Evolutionary conservation across 2,888 invertebrate species (phyloP).

Genomic region (Nesidiocoris tenuis): DNA sequence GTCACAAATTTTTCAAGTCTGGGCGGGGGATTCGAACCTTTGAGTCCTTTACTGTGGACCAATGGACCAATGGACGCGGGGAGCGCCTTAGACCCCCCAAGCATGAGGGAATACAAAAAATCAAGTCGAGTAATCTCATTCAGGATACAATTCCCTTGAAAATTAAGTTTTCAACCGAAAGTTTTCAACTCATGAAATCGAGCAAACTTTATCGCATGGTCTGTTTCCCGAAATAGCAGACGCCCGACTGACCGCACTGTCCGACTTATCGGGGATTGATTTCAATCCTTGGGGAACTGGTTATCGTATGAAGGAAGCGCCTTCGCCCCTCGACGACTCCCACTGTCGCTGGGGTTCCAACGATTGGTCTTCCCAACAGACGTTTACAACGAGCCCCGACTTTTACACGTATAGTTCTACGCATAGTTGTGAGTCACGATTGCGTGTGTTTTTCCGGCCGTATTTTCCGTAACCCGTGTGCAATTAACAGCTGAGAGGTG

Average conservation of each 20-base stretch:
- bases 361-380: constrained; percentile 4
- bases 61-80: too few species aligned
- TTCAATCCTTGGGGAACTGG: constrained; percentile 39
- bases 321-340: neutral
- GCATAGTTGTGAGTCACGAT: constrained; percentile 13
- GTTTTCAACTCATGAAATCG: too few species aligned
- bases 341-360: neutral
- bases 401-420: constrained; percentile 17
- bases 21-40: too few species aligned
- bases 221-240: constrained; percentile 29
- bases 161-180: too few species aligned
- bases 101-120: too few species aligned
- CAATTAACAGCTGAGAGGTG: too few species aligned
- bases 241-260: constrained; percentile 19
- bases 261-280: constrained; percentile 38
- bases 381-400: neutral
- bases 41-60: too few species aligned
- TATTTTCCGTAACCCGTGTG: too few species aligned
- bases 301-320: constrained; percentile 16
- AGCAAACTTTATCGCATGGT: neutral
- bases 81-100: too few species aligned
- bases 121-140: too few species aligned
- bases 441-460: neutral
- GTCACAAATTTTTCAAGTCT: too few species aligned
- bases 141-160: too few species aligned